Base-by-base conservation (phyloP, 2,888 invertebrate species). In the Oscheius sp. region DNA sequence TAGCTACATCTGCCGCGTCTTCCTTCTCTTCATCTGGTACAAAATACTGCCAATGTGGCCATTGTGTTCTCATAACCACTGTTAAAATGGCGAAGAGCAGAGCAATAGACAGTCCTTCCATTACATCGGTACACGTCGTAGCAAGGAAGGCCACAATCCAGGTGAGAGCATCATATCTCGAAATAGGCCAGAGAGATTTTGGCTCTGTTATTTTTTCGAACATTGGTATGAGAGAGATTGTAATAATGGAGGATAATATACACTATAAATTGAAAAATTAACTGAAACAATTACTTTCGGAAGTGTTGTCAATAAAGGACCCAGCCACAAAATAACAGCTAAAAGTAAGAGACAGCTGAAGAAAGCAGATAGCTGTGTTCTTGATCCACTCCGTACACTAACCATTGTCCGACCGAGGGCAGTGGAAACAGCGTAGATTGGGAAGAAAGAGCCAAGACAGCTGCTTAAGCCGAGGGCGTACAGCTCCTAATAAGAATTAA, bases 311-410 rank as follows among this genome's bases (percentile, higher is more conserved):
- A 95, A 94, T 86, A 93, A 91, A 24, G 94, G 94, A 0, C 93
- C 94, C 73, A 95, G 90, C 90, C 92, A 93, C 62, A 95, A 88
- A 69, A 95, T 88, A 61, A 95, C 92, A 77, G 91, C 88, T 2
- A 94, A 88, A 20, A 95, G 88, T 30, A 94, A 88, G 0, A 86
- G 66, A 71, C 92, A 92, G 6, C 93, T 93, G 49, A 94, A 90
- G 17, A 93, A 83, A 0, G 92, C 92, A 0, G 62, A 44, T 66
- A 89, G 87, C 85, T 93, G 93, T 0, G 94, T 93, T 83, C 91
- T 92, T 38, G 93, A 92, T 14, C 94, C 94, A 0, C 93, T 92
- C 77, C 91, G 90, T 80, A 92, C 91, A 85, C 94, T 94, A 63
- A 94, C 93, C 45, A 88, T 81, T 67, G 88, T 88, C 47, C 89